Evolutionary conservation across 2,113 vertebrate genomes (phyloP), one percentile per base, ranked within the genome.

Genomic region (Morone chrysops): DNA sequence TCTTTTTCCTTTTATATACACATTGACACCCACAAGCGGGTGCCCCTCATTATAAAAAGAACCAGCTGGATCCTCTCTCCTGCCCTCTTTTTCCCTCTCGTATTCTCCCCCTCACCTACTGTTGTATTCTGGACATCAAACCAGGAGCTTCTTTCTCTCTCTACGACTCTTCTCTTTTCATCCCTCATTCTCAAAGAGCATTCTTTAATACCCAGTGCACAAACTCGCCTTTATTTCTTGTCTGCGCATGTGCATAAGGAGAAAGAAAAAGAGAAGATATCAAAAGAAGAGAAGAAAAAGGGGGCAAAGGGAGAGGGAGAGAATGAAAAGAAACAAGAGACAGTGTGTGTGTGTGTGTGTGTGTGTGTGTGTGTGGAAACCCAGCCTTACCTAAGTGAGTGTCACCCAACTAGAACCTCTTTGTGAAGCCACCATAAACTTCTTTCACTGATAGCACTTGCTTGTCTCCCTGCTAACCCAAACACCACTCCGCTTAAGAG

Each of bases 51-150:
- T 91, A 92, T 84, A 75, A 90, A 86, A 78, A 65, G 76, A 90
- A 89, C 45, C 90, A 93, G 90, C 92, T 91, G 91, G 70, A 89
- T 70, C 61, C 68, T 81, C 83, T 82, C 74, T 60, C 61, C 81
- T 59, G 70, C 70, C 81, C 79, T 83, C 66, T 1, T 83, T 59
- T 60, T 77, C 43, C 43, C 43, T 12, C 43, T 10, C 43, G 41
- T 77, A 48, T 84, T 85, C 80, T 75, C 77, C 69, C 71, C 51
- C 71, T 86, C 79, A 89, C 88, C 91, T 90, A 82, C 82, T 88
- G 86, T 75, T 45, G 47, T 84, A 90, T 89, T 91, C 89, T 84
- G 90, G 92, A 89, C 92, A 89, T 93, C 88, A 92, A 91, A 90
- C 84, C 59, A 54, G 45, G 47, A 86, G 84, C 63, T 48, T 84